Conservation (phyloP, 2,113 vertebrate genomes). For the Ailuropoda melanoleuca region DNA sequence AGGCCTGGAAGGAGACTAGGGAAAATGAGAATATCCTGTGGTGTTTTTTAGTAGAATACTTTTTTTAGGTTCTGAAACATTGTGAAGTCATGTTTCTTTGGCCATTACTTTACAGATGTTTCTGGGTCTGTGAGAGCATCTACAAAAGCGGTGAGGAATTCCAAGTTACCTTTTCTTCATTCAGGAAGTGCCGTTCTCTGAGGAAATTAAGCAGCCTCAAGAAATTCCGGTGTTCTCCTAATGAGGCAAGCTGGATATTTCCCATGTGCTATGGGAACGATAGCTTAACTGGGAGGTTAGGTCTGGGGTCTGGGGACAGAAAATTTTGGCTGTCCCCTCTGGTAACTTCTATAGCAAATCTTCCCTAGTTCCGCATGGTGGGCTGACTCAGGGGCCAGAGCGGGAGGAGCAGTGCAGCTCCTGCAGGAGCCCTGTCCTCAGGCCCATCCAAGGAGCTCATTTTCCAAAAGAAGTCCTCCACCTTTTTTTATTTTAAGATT, state of each 20-base stretch:
- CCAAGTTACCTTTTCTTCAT: neutral
- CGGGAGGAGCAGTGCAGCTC: neutral
- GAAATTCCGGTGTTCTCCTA: neutral
- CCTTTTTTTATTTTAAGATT: neutral
- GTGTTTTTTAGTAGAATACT: neutral
- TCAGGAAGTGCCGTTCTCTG: neutral
- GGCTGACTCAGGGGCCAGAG: neutral
- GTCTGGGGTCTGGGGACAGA: neutral
- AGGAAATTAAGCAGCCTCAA: neutral
- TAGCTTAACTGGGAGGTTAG: neutral
- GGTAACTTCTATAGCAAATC: neutral
- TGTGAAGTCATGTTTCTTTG: neutral
- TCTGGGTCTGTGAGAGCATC: neutral
- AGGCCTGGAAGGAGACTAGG: neutral
- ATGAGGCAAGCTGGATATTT: neutral
- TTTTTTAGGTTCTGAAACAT: slow-evolving; percentile 31
- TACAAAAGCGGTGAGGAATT: neutral
- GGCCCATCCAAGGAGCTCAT: neutral
- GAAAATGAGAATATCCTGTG: neutral
- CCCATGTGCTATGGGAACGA: neutral
- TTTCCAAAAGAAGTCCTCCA: neutral
- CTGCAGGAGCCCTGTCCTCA: neutral
- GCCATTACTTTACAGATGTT: neutral
- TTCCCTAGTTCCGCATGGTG: neutral
- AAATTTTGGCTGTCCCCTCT: neutral